Evolutionary conservation across 2,113 vertebrate species (phyloP).

Genomic region (Ceratotherium simum): DNA sequence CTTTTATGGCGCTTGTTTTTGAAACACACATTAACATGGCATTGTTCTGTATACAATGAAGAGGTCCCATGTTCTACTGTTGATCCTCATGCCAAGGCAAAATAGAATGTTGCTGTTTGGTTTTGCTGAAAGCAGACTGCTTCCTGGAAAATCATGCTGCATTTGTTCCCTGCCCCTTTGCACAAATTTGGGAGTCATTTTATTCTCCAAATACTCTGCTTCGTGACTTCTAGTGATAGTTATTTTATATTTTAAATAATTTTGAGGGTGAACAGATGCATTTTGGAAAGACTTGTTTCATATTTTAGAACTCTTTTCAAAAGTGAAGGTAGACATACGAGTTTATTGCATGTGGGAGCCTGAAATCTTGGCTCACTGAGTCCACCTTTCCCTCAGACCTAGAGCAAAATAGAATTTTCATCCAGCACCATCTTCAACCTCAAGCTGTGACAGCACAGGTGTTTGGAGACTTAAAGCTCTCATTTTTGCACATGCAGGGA

Average conservation of each 20-base stretch:
- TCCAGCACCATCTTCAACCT: slow-evolving; percentile 49
- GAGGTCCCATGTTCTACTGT: neutral
- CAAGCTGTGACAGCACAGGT: slow-evolving; percentile 71
- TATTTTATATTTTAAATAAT: slow-evolving; percentile 42
- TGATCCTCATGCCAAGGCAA: neutral
- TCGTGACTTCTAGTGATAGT: neutral
- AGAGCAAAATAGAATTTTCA: slow-evolving; percentile 50
- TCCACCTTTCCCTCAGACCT: neutral
- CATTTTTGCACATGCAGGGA: slow-evolving; percentile 50
- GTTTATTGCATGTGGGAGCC: neutral
- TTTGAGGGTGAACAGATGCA: neutral
- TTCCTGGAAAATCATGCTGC: neutral
- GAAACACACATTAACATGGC: neutral
- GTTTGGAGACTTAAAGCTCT: slow-evolving; percentile 61
- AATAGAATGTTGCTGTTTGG: neutral
- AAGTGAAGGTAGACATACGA: neutral
- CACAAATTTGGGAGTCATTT: neutral
- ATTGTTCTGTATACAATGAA: neutral
- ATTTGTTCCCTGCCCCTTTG: neutral
- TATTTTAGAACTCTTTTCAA: neutral
- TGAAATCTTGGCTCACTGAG: slow-evolving; percentile 37
- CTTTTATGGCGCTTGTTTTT: neutral
- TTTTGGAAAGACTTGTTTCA: neutral
- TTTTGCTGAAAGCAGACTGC: neutral
- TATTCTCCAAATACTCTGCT: neutral